Base-by-base conservation (phyloP, 2,113 vertebrate species). In the Bombycilla garrulus region DNA sequence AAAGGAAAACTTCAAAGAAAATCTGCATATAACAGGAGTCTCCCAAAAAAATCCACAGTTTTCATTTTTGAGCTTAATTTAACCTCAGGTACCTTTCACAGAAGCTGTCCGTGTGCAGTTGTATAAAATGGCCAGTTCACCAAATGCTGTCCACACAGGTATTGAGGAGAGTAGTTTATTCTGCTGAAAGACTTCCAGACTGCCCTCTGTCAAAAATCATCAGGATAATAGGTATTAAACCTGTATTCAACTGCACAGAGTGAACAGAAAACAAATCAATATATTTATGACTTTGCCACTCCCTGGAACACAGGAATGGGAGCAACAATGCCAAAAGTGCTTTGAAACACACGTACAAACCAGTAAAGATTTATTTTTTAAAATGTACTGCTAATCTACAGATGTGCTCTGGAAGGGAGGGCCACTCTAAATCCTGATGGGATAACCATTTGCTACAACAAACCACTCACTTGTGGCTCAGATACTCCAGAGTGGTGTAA, bases 81-180 rank as follows among this genome's bases (percentile, higher is more conserved):
- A 53, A 74, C 10, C 6, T 16, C 23, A n/a, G 74, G 91, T 98
- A 99, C 99, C 99, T 99, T 98, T 98, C 50, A 99, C 98, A 10
- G 99, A 99, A 6, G 99, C 99, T 0, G 99, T 99, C 94, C 99
- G 97, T 1, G 98, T 99, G 94, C 99, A 99, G 97, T 99, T 99
- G 97, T 99, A 99, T 54, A 99, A 97, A 82, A 99, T 99, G 61
- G 99, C 99, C 29, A 99, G 90, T 90, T 99, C 99, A 54, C 99
- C 99, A 97, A 99, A 99, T 1, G 98, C 98, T 15, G 99, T 99
- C 99, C 99, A 99, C 67, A 98, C 97, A 6, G 98, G 91, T 45
- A 99, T 99, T 5, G 98, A 98, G 4, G 99, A 98, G 28, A 99
- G 97, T 36, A 99, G 97, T 79, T 98, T 99, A 96, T 96, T 98